Evolutionary conservation across 2,888 invertebrate genomes (phyloP).

Genomic region (Hyles lineata): DNA sequence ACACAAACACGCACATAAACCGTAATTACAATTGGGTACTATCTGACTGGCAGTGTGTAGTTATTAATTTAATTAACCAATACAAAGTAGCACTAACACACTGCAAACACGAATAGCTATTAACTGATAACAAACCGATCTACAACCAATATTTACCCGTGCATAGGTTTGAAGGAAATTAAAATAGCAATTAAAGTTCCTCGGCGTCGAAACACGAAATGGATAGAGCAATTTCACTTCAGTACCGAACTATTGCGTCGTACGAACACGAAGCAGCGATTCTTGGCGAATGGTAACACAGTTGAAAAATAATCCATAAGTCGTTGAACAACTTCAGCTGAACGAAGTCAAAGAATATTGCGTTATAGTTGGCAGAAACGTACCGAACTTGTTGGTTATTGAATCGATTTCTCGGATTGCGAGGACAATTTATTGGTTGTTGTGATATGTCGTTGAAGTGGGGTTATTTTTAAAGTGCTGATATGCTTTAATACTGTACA

Average conservation of each 20-base stretch:
- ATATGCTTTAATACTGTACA: not conserved
- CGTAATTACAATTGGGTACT: too few relatives aligned
- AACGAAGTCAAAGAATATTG: constrained; percentile 35
- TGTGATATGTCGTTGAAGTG: not conserved
- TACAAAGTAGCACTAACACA: not conserved
- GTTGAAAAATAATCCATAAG: constrained; percentile 56
- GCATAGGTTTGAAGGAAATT: constrained; percentile 6
- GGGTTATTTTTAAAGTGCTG: not conserved
- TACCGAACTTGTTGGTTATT: not conserved
- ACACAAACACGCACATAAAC: too few relatives aligned
- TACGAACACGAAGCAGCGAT: constrained; percentile 43
- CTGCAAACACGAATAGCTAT: not conserved
- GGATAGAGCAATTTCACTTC: constrained; percentile 53
- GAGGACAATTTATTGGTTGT: not conserved
- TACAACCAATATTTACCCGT: not conserved
- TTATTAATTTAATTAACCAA: not conserved
- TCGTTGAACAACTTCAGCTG: constrained; percentile 34
- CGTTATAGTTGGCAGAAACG: constrained; percentile 37
- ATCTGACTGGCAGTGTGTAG: not conserved
- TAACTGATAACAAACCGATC: not conserved
- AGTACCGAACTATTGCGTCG: constrained; percentile 44
- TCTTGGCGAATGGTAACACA: constrained; percentile 43
- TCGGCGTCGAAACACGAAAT: constrained; percentile 41
- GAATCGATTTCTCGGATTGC: constrained; percentile 13
- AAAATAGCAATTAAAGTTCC: constrained; percentile 28